Base-by-base conservation (phyloP, 1,140 invertebrate genomes). In the Diachasma alloeum region DNA sequence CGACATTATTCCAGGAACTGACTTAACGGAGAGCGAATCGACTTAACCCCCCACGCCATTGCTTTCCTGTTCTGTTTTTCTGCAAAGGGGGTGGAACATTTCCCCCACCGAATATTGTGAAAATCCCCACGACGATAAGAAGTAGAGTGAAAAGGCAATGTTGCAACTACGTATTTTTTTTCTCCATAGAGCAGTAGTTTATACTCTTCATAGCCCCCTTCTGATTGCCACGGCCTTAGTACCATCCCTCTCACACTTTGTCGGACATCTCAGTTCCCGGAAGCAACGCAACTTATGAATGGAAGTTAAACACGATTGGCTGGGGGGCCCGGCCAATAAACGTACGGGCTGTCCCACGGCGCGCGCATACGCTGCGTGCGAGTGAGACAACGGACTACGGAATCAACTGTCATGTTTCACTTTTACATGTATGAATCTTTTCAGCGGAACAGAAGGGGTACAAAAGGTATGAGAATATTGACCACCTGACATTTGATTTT, bases 221-320 rank as follows among this genome's bases (percentile, higher is more conserved):
- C 48, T 56, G 48, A 63, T 63, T 24, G 24, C 13, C 24, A 4
- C 59, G n/a, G n/a, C 17, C 9, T 24, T 63, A 63, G 59, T 63
- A 26, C 59, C 59, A 74, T 74, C 53, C 53, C 68, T 37, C 31
- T 72, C 69, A 73, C 59, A 68, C 36, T 68, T 68, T 31, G 24
- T 36, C 56, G 22, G 31, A 53, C 59, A 63, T 63, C 59, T 26
- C 59, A 11, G 66, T 68, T 68, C 66, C 79, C 81, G 79, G 78
- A 82, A 86, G 81, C 82, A 74, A 68, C 76, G 76, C 81, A 80
- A 84, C 85, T 85, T 84, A 86, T 86, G 85, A 86, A 86, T 86
- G 85, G 83, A 78, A 86, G 80, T 86, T 80, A 22, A 76, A 75
- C 74, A 79, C 63, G 69, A 85, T 86, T 86, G 85, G 85, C 77